Conservation (phyloP, 2,888 invertebrate species). For the Lochmaea crataegi region DNA sequence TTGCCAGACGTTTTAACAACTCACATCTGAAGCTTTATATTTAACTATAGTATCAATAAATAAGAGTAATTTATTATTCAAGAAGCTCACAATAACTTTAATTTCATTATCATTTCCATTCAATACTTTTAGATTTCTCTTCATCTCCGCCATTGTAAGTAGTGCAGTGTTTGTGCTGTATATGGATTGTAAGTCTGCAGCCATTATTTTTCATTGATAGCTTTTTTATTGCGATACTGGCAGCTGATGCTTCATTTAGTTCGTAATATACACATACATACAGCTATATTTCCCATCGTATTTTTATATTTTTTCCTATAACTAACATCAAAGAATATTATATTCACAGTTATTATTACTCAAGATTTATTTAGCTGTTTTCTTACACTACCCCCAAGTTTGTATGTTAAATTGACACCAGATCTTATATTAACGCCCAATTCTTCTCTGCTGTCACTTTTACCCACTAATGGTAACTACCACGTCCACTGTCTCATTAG, state of each 20-base stretch:
- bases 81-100: too few relatives aligned
- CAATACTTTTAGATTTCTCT: not conserved
- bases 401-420: slow-evolving; percentile 1
- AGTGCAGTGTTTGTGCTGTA: slow-evolving; percentile 4
- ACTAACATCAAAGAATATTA: not conserved
- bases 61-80: too few relatives aligned
- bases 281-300: not conserved
- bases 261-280: slow-evolving; percentile 6
- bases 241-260: slow-evolving; percentile 21
- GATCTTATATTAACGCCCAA: slow-evolving; percentile 8
- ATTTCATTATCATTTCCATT: too few relatives aligned
- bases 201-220: slow-evolving; percentile 15
- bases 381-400: too few relatives aligned
- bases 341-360: not conserved
- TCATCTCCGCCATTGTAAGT: slow-evolving; percentile 9
- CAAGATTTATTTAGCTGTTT: not conserved
- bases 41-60: too few relatives aligned
- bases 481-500: slow-evolving; percentile 30
- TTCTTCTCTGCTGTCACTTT: not conserved
- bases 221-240: slow-evolving; percentile 11
- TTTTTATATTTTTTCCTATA: not conserved
- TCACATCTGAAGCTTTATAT: too few relatives aligned
- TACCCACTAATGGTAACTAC: slow-evolving; percentile 13
- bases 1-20: too few relatives aligned
- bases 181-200: slow-evolving; percentile 7